phyloP scores from a whole-genome alignment of 1,140 invertebrate species.

The Cataglyphis hispanica region DNA sequence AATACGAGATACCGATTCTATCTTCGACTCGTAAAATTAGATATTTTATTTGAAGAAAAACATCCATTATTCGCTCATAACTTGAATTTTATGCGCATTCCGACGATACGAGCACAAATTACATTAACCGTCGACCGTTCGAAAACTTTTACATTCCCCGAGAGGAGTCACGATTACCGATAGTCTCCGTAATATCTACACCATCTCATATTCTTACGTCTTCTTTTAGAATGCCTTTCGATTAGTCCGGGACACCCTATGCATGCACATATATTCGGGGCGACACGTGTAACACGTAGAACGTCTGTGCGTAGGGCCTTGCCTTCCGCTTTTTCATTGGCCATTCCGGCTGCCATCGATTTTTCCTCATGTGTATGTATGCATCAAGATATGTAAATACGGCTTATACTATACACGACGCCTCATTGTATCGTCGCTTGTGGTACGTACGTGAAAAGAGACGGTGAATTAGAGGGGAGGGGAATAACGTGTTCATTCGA shows the following conservation, averaged over 20 bases:
- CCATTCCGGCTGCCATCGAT: slow-evolving; percentile 28
- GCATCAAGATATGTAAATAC: slow-evolving; percentile 71
- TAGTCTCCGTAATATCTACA: not conserved
- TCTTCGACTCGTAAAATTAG: slow-evolving; percentile 17
- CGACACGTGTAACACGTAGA: not conserved
- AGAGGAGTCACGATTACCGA: not conserved
- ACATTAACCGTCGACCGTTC: not conserved
- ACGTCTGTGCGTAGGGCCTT: slow-evolving; percentile 24
- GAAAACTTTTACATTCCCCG: slow-evolving; percentile 16
- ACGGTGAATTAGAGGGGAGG: slow-evolving; percentile 62
- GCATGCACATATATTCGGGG: not conserved
- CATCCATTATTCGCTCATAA: not conserved
- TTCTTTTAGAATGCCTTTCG: slow-evolving; percentile 9
- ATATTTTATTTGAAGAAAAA: slow-evolving; percentile 23
- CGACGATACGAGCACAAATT: not conserved
- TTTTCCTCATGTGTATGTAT: slow-evolving; percentile 54
- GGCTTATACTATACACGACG: not conserved
- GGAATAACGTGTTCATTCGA: slow-evolving; percentile 68
- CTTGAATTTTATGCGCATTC: slow-evolving; percentile 1
- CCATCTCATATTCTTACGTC: slow-evolving; percentile 7
- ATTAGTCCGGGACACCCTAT: slow-evolving; percentile 37
- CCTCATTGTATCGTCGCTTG: slow-evolving; percentile 29
- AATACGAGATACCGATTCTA: slow-evolving; percentile 25
- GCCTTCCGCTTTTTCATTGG: slow-evolving; percentile 65
- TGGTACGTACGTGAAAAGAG: slow-evolving; percentile 6